Percentiles rank a stretch among this genome's conserved stretches.
phyloP scores from a whole-genome alignment of 2,888 invertebrate species.

The Drosophila borealis region DNA sequence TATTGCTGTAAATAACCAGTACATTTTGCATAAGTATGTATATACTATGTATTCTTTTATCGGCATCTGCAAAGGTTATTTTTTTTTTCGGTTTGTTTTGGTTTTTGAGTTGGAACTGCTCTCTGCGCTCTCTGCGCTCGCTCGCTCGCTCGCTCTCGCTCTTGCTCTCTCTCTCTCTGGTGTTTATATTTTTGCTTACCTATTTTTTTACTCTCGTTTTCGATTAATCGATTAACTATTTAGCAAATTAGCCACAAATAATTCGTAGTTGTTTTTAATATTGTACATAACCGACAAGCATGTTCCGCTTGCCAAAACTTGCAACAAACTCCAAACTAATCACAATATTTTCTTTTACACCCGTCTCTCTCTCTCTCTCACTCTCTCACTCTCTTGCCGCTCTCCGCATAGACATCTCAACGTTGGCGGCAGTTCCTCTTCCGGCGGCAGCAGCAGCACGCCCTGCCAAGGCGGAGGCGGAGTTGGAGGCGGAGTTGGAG shows the following conservation, averaged over 20 bases:
- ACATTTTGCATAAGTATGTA: conserved; percentile 20
- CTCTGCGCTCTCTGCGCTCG: neutral
- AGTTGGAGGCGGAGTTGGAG: too few species aligned
- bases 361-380: conserved; percentile 1
- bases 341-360: conserved; percentile 1
- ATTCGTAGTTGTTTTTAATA: conserved; percentile 33
- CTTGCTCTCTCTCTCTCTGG: conserved; percentile 16
- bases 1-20: conserved; percentile 42
- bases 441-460: conserved; percentile 83
- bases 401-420: conserved; percentile 56
- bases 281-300: conserved; percentile 51
- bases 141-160: neutral
- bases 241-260: neutral
- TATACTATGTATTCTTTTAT: conserved; percentile 14
- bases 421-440: conserved; percentile 86
- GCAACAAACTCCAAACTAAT: conserved; percentile 5
- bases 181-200: conserved; percentile 39
- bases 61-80: conserved; percentile 13
- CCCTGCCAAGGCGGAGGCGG: conserved; percentile 85
- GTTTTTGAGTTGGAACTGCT: conserved; percentile 15
- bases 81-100: conserved; percentile 17
- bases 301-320: conserved; percentile 29
- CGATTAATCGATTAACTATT: conserved; percentile 46
- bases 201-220: conserved; percentile 25
- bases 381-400: conserved; percentile 2